Percentiles rank a stretch among this genome's conserved stretches.
Evolutionary conservation across 2,113 vertebrate species (phyloP).

Genomic region (Neolamprologus devosi): DNA sequence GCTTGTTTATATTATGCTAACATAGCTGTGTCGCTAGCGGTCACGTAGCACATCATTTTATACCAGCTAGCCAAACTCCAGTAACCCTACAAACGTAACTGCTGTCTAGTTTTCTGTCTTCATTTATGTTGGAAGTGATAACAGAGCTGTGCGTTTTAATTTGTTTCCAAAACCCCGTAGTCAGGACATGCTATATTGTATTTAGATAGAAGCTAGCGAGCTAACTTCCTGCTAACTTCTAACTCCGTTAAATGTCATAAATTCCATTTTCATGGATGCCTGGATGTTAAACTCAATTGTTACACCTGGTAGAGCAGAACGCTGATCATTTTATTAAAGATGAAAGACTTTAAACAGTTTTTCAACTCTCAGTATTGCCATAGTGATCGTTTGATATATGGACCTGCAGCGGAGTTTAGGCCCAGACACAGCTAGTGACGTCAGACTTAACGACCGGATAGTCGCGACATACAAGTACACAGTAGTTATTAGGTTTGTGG

Average conservation of each 20-base stretch:
- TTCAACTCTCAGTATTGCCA: neutral
- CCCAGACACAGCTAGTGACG: neutral
- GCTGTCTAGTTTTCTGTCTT: neutral
- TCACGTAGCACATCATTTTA: too few species aligned
- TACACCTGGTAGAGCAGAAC: neutral
- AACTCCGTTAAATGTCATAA: neutral
- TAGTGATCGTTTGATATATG: neutral
- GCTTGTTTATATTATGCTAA: too few species aligned
- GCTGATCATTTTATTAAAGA: neutral
- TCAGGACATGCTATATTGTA: neutral
- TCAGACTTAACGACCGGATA: neutral
- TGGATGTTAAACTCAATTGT: neutral
- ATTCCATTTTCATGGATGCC: neutral
- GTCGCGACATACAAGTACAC: neutral
- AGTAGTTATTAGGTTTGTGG: neutral
- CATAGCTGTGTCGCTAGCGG: too few species aligned
- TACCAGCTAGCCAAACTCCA: fast-evolving
- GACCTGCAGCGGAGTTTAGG: neutral
- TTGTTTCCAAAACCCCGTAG: neutral
- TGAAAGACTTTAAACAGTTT: neutral
- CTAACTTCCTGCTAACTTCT: neutral
- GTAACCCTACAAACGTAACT: fast-evolving
- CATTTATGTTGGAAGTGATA: neutral
- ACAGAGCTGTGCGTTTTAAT: neutral
- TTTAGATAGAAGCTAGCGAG: neutral